Evolutionary conservation across 2,797 vertebrate species (phyloP).

Genomic region (Oryzias sinensis): DNA sequence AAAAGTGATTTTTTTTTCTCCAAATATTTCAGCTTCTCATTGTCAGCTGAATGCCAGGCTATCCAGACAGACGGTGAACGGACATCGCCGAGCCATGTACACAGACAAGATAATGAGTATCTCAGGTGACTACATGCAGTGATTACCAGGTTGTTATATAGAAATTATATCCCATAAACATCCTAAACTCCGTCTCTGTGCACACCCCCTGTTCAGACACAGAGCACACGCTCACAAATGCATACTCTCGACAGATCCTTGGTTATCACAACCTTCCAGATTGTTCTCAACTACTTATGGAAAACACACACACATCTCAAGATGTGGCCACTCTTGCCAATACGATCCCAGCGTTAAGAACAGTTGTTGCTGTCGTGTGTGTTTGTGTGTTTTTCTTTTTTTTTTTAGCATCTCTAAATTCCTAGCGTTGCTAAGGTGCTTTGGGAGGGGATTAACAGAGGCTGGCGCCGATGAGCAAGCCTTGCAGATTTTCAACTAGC

Average conservation of each 20-base stretch:
- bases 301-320: conserved; percentile 74
- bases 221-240: conserved; percentile 23
- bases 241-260: conserved; percentile 72
- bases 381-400: conserved; percentile 71
- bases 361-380: conserved; percentile 69
- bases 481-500: conserved; percentile 76
- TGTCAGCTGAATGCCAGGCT: conserved; percentile 26
- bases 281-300: conserved; percentile 78
- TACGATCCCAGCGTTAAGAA: conserved; percentile 75
- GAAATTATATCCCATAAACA: conserved; percentile 65
- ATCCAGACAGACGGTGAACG: conserved; percentile 1
- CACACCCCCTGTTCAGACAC: conserved; percentile 23
- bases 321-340: conserved; percentile 77
- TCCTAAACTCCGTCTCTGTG: conserved; percentile 40
- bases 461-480: conserved; percentile 78
- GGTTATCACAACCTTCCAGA: conserved; percentile 80
- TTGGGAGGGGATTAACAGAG: conserved; percentile 79
- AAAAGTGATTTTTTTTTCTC: conserved; percentile 34
- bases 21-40: conserved; percentile 8
- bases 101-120: conserved; percentile 69
- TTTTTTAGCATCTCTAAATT: conserved; percentile 80
- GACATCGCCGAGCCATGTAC: conserved; percentile 35
- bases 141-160: conserved; percentile 73
- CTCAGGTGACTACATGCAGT: conserved; percentile 75
- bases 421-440: conserved; percentile 81